These are phyloP conservation scores for Carassius auratus DNA, from an alignment of 2,113 vertebrate species.

Conservation along the genomic window DNA sequence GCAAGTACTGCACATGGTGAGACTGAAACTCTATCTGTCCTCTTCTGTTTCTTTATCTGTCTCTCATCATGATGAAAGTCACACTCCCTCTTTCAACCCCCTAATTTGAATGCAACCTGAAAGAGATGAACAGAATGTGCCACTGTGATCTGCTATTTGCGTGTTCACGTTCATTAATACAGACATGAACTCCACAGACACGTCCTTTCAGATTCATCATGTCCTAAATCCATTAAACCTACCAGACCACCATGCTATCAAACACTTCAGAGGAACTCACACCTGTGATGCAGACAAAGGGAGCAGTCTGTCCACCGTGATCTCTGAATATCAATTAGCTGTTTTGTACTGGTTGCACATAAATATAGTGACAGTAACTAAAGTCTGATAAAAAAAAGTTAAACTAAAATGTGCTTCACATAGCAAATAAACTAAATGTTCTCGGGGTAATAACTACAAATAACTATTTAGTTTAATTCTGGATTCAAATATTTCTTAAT, in stretches of 20 bases:
- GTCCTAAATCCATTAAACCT: conserved; percentile 19
- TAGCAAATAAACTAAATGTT: too few relatives aligned
- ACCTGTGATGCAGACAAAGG: conserved; percentile 20
- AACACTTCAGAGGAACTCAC: conserved; percentile 25
- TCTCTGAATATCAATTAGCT: not conserved
- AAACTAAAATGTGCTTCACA: too few relatives aligned
- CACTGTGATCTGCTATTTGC: conserved; percentile 10
- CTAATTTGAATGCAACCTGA: conserved; percentile 40
- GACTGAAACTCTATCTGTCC: conserved; percentile 9
- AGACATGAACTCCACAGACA: conserved; percentile 19
- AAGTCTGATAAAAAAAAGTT: too few relatives aligned
- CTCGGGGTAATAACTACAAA: too few relatives aligned
- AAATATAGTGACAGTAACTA: not conserved
- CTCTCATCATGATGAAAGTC: conserved; percentile 44
- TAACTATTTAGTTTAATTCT: too few relatives aligned
- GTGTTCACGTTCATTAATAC: conserved; percentile 44
- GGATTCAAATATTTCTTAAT: too few relatives aligned
- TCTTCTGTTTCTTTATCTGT: conserved; percentile 39
- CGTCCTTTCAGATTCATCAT: conserved; percentile 44
- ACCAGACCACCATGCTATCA: conserved; percentile 5
- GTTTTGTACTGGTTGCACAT: not conserved
- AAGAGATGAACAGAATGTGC: conserved; percentile 43
- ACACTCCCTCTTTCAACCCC: conserved; percentile 36
- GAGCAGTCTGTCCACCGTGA: not conserved
- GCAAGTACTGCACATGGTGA: not conserved